Evolutionary conservation across 2,113 vertebrate species (phyloP), one percentile per base, ranked within the genome.

Genomic region (Trichomycterus rosablanca): DNA sequence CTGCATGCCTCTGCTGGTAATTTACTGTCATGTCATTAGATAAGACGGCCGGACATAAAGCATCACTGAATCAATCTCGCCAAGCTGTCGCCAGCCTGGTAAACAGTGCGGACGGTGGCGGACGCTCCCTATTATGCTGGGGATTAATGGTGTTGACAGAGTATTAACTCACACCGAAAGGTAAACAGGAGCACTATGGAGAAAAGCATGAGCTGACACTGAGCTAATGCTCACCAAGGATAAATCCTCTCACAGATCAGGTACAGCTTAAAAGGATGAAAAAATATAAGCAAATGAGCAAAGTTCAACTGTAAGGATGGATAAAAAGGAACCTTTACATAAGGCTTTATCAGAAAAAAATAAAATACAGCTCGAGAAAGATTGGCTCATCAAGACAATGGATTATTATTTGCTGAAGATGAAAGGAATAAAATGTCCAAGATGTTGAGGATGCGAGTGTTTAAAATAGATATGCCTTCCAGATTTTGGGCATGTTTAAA

Each of bases 81-180:
- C 15, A 45, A 63, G 44, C 66, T 69, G 73, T 72, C 66, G 53
- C 51, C 58, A 48, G 58, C 26, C 66, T 66, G 70, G 70, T 75
- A 75, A 75, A 75, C 73, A 75, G 61, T 67, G 54, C 30, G 58
- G 46, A 60, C 57, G 53, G 46, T 54, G 64, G 50, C 49, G 59
- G 61, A 70, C 53, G 66, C 50, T 68, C 59, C 70, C 70, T 66
- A 75, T 75, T 75, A 72, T 72, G 66, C 46, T 37, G 52, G 52
- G 73, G 66, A 75, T 75, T 75, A 75, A 75, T 75, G 66, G 66
- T 70, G 73, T 72, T 70, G 73, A 75, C 73, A 72, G 66, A 69
- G 66, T 58, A 72, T 72, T 75, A 75, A 72, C 66, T 75, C 66
- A 72, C 59, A 72, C 59, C 53, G 72, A 72, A 72, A 75, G 69